Base-by-base conservation (phyloP, 2,888 invertebrate species). In the Lasioglossum calceatum region DNA sequence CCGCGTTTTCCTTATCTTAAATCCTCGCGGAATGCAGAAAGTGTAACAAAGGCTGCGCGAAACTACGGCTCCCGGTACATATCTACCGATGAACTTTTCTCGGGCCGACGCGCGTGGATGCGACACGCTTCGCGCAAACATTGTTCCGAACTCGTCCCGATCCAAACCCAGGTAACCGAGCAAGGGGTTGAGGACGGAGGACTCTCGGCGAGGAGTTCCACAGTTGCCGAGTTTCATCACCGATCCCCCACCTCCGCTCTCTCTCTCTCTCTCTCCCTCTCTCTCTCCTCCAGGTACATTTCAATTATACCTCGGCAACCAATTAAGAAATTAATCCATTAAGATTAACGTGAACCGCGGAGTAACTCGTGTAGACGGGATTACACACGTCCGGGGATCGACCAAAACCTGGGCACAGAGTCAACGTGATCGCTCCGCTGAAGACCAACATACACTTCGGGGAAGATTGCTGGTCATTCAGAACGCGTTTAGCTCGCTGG, bases 251-350 rank as follows among this genome's bases (percentile, higher is more conserved):
- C 23, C 23, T 12, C 44, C 58, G 27, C 27, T 27, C 27, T 27
- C 58, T 12, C 5, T 2, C 70, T 1, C 27, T 2, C 27, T 4
- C 61, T n/a, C 16, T 1, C 27, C 8, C 39, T 10, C 39, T 27
- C 27, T 27, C 27, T 19, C 47, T 36, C 10, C 64, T 27, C 32
- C 72, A 36, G 71, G n/a, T 67, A 75, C 32, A 70, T 80, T 88
- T 89, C 91, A 91, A 93, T 92, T 92, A 92, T 90, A 92, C 89
- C 87, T 32, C 84, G 90, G 89, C 83, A 93, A 88, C 91, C 93
- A 94, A 94, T 94, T 94, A 94, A 92, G 93, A 92, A 93, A 93
- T 93, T 93, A 94, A 94, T 94, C 93, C 94, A 93, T 93, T 92
- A 92, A 91, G 92, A 93, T 91, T 91, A 89, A 88, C 87, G 90